These are phyloP conservation scores for Dexiosoma caninum DNA, from an alignment of 2,888 invertebrate genomes.

Conservation along the genomic window DNA sequence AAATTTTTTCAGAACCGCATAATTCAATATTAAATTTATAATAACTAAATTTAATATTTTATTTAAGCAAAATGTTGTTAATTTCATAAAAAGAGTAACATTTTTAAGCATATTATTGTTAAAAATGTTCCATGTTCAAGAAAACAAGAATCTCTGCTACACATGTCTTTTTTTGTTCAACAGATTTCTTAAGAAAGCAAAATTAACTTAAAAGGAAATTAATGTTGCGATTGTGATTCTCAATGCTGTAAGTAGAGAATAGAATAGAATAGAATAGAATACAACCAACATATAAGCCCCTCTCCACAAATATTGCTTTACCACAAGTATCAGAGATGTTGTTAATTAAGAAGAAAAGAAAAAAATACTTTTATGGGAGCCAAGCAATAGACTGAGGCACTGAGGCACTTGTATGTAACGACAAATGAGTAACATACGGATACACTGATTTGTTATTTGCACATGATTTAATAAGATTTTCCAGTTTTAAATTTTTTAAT, in stretches of 20 bases:
- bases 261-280: too few species aligned
- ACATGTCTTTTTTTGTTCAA: background rate
- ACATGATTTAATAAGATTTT: too few species aligned
- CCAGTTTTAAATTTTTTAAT: too few species aligned
- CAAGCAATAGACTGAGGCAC: background rate
- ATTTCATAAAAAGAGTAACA: slow-evolving; percentile 45
- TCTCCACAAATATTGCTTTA: background rate
- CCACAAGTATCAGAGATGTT: background rate
- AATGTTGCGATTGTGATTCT: background rate
- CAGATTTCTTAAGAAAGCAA: background rate
- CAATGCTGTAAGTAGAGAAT: background rate
- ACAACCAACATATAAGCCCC: too few species aligned
- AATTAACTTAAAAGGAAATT: background rate
- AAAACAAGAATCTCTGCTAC: background rate
- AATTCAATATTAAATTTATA: background rate
- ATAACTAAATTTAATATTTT: slow-evolving; percentile 74
- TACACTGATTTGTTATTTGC: too few species aligned
- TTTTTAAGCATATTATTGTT: background rate
- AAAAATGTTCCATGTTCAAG: background rate
- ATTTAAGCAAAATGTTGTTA: slow-evolving; percentile 74
- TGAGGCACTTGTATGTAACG: too few species aligned
- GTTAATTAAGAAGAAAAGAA: background rate
- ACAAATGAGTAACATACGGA: too few species aligned
- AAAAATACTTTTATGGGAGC: background rate
- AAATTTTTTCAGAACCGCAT: too few species aligned